These are phyloP conservation scores for Geotrupes spiniger DNA, from an alignment of 2,888 invertebrate species.

Conservation along the genomic window DNA sequence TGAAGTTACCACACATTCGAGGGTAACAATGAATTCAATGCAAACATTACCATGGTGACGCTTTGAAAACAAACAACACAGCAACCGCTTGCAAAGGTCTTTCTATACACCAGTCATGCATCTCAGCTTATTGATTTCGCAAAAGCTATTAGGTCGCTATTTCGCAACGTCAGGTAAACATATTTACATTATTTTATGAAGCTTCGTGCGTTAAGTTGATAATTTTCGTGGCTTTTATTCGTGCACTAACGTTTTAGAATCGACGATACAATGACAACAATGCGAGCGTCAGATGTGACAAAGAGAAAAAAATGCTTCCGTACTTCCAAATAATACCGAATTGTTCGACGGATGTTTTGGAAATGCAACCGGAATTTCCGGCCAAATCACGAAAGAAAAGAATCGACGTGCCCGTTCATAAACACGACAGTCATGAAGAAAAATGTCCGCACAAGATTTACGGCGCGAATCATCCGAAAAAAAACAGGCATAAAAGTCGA, in stretches of 20 bases:
- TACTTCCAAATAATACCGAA: constrained; percentile 26
- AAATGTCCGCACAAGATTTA: constrained; percentile 18
- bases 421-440: constrained; percentile 12
- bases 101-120: background rate
- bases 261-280: no score
- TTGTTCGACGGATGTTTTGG: background rate
- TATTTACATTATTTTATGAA: background rate
- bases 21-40: no score
- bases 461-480: constrained; percentile 17
- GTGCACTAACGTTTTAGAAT: no score
- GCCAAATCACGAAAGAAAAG: constrained; percentile 37
- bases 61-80: constrained; percentile 22
- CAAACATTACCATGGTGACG: constrained; percentile 32
- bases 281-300: no score
- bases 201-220: no score
- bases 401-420: constrained; percentile 41
- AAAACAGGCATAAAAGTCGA: constrained; percentile 8
- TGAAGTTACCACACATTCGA: no score
- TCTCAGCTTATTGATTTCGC: no score
- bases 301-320: constrained; percentile 27
- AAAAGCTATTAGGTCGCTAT: no score
- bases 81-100: constrained; percentile 32
- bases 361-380: constrained; percentile 26
- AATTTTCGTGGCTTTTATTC: no score
- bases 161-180: no score